Conservation (phyloP, 1,140 invertebrate genomes). For the Hermetia illucens region DNA sequence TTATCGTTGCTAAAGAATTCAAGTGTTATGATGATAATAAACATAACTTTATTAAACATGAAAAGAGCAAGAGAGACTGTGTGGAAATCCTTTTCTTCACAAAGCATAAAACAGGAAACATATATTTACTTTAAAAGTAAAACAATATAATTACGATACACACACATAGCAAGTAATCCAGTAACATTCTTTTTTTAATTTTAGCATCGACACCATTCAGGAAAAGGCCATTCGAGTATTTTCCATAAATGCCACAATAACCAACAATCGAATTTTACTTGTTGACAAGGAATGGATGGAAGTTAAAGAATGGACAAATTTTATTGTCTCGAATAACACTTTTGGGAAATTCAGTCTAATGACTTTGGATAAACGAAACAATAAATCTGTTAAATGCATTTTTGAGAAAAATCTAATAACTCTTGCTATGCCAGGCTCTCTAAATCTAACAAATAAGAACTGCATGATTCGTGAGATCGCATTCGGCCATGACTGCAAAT, state of each 20-base stretch:
- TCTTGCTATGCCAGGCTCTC: constrained; percentile 10
- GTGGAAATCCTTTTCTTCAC: too few species aligned
- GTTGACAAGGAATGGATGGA: constrained; percentile 17
- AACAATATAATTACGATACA: too few species aligned
- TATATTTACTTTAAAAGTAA: too few species aligned
- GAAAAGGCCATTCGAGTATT: constrained; percentile 15
- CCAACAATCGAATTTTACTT: constrained; percentile 13
- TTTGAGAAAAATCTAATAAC: constrained; percentile 20
- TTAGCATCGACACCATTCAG: constrained; percentile 18
- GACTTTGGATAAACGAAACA: constrained; percentile 9
- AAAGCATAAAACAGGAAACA: too few species aligned
- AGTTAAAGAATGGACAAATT: constrained; percentile 11
- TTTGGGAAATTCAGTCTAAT: constrained; percentile 17
- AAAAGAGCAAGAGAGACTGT: too few species aligned
- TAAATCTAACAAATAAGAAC: constrained; percentile 15
- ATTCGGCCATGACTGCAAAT: constrained; percentile 14
- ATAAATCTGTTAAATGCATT: constrained; percentile 10
- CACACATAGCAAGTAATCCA: too few species aligned
- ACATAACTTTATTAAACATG: too few species aligned
- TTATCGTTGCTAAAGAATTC: too few species aligned
- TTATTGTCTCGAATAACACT: constrained; percentile 16
- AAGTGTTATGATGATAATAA: too few species aligned
- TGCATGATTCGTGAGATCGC: constrained; percentile 14
- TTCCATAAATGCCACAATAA: constrained; percentile 11
- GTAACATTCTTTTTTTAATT: constrained; percentile 2